Conservation (phyloP, 2,113 vertebrate genomes). For the Jacana jacana region DNA sequence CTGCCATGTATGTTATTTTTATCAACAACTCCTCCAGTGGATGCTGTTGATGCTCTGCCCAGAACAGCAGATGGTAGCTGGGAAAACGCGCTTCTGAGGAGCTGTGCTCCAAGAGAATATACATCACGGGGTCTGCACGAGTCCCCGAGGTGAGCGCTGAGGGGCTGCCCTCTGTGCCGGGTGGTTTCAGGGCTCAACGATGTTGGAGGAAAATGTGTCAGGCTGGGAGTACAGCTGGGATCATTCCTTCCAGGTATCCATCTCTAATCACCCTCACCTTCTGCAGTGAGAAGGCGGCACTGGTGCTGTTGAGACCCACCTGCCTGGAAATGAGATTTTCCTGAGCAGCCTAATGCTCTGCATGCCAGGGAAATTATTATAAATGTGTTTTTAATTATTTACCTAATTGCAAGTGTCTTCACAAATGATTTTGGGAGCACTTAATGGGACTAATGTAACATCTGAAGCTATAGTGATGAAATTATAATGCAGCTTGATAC, state of each 20-base stretch:
- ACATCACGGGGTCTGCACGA: accelerated
- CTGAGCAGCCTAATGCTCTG: background rate
- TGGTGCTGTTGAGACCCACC: background rate
- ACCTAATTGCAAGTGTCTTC: background rate
- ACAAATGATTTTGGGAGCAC: background rate
- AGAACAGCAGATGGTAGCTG: background rate
- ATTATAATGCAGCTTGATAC: background rate
- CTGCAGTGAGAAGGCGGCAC: background rate
- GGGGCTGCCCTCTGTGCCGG: background rate
- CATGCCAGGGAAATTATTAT: background rate
- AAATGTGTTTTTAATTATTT: constrained; percentile 1
- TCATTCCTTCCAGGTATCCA: background rate
- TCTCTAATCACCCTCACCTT: background rate
- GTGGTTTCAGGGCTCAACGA: accelerated
- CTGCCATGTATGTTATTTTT: background rate
- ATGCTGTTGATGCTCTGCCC: background rate
- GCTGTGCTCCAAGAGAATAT: background rate
- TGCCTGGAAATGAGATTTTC: background rate
- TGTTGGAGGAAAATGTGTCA: background rate
- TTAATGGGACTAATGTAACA: background rate
- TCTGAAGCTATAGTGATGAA: background rate
- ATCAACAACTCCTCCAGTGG: background rate
- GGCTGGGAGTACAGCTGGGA: background rate
- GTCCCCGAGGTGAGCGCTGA: background rate
- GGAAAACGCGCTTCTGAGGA: background rate